Evolutionary conservation across 2,797 vertebrate species (phyloP).

Genomic region (Brotogeris chrysoptera): DNA sequence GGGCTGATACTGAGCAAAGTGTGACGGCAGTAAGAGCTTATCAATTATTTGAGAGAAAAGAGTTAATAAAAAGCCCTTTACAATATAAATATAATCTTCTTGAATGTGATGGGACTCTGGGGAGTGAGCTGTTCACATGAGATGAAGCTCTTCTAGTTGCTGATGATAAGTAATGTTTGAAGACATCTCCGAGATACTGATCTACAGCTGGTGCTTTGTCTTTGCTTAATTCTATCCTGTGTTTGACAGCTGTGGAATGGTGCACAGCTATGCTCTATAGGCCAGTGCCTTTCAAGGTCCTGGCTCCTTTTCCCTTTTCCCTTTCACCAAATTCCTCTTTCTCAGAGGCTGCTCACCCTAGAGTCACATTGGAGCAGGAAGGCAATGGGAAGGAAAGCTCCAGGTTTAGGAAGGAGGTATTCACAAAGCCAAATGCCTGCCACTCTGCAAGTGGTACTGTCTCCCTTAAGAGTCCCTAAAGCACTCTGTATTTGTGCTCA

Average conservation of each 20-base stretch:
- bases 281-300: neutral
- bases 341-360: neutral
- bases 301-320: neutral
- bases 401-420: neutral
- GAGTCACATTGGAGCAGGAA: neutral
- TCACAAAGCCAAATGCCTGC: neutral
- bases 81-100: neutral
- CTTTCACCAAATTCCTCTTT: neutral
- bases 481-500: neutral
- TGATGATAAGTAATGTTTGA: constrained; percentile 1
- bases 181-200: neutral
- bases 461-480: neutral
- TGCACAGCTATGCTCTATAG: neutral
- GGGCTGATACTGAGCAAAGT: neutral
- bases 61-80: constrained; percentile 28
- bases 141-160: neutral
- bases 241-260: neutral
- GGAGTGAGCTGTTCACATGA: constrained; percentile 33
- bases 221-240: neutral
- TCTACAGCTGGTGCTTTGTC: neutral
- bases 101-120: constrained; percentile 6
- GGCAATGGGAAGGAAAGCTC: neutral
- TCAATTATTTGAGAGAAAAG: constrained; percentile 49
- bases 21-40: neutral
- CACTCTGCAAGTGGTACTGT: neutral